Evolutionary conservation across 2,113 vertebrate genomes (phyloP), one percentile per base, ranked within the genome.

Genomic region (Polyodon spathula): DNA sequence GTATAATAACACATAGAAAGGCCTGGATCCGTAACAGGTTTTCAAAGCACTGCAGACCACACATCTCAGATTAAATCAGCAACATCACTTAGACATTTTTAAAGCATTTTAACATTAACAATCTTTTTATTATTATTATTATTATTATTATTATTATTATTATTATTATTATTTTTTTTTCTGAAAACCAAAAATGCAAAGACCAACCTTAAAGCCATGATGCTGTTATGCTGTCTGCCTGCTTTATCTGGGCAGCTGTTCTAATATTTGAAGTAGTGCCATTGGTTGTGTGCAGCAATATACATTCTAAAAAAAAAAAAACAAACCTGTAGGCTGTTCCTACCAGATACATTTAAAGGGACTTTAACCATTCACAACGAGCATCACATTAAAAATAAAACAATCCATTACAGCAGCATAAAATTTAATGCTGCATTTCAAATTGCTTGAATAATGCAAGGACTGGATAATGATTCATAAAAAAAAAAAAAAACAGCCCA

Each of bases 181-280:
- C n/a, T n/a, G n/a, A n/a, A n/a, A n/a, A n/a, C n/a, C n/a, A n/a
- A n/a, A n/a, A n/a, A n/a, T n/a, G n/a, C n/a, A n/a, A 63, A 61
- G 59, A 84, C 81, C 72, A 60, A 73, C 74, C 79, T 84, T 73
- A 63, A 69, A 71, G 66, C 67, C 68, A 73, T 8, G 55, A 62
- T 81, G 72, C 74, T 39, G 56, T 61, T 65, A 39, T 40, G 75
- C 62, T 40, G 69, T 66, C 71, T 55, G 65, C 58, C 71, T 64
- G 73, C 71, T 67, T 71, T 77, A 81, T 74, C 77, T 68, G 69
- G 63, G 74, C 59, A 41, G 9, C 63, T 66, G 62, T 41, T 66
- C 66, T 68, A 68, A 14, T 15, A 56, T 65, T 42, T 54, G 59
- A 40, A 37, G 60, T 48, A 69, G 77, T 53, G 59, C 63, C 74